Percentiles rank a stretch among this genome's conserved stretches.
Evolutionary conservation across 2,888 invertebrate species (phyloP).

Genomic region (Periphyllus acericola): DNA sequence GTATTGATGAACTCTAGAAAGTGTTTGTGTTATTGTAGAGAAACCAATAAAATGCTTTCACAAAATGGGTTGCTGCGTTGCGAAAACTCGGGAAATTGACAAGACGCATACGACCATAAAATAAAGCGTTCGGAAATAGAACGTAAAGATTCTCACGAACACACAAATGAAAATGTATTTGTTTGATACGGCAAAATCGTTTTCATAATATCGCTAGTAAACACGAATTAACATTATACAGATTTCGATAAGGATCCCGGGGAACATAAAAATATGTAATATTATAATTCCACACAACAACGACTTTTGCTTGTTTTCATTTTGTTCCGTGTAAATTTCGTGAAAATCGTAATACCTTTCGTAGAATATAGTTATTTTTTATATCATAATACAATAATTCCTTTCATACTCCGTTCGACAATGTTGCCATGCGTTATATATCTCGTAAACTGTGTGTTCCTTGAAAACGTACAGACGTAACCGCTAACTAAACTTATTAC

Average conservation of each 20-base stretch:
- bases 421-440: no score
- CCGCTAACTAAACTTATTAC: no score
- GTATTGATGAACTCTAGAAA: constrained; percentile 3
- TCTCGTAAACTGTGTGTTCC: no score
- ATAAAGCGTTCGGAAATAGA: not conserved
- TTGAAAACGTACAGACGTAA: no score
- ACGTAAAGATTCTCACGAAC: not conserved
- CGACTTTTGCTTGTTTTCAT: no score
- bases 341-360: no score
- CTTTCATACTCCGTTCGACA: no score
- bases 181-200: not conserved
- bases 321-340: no score
- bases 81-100: constrained; percentile 2
- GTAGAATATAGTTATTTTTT: no score
- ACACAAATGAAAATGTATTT: not conserved
- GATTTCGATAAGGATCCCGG: not conserved
- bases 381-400: no score
- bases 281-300: no score
- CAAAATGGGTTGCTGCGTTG: constrained; percentile 1
- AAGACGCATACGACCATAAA: constrained; percentile 29
- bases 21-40: constrained; percentile 2
- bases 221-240: not conserved
- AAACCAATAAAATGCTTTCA: constrained; percentile 30
- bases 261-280: no score
- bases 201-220: not conserved